These are phyloP conservation scores for Novumbra hubbsi DNA, from an alignment of 2,797 vertebrate genomes.

Conservation along the genomic window DNA sequence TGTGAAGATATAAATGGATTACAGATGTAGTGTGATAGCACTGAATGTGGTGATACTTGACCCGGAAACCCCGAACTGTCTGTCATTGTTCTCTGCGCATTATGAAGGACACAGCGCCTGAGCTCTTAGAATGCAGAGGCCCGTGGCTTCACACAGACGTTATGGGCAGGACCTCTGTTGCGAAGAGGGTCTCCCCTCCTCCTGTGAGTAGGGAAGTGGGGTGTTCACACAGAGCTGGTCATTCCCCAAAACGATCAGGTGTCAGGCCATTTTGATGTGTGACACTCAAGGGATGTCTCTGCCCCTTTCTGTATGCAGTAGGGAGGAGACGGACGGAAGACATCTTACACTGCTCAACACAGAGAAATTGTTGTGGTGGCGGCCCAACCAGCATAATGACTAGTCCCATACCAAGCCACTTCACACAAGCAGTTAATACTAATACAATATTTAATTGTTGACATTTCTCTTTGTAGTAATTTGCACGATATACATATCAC, in stretches of 20 bases:
- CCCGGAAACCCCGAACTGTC: constrained; percentile 35
- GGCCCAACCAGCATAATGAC: background rate
- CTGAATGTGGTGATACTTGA: constrained; percentile 35
- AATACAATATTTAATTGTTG: constrained; percentile 10
- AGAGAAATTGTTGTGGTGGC: background rate
- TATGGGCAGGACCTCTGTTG: constrained; percentile 12
- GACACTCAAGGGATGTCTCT: constrained; percentile 18
- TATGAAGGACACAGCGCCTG: constrained; percentile 18
- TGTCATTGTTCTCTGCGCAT: constrained; percentile 41
- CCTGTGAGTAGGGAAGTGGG: constrained; percentile 44
- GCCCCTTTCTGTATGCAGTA: constrained; percentile 20
- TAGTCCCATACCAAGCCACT: background rate
- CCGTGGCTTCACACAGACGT: constrained; percentile 27
- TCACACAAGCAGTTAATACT: constrained; percentile 9
- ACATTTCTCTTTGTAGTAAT: constrained; percentile 15
- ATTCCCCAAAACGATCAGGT: constrained; percentile 48
- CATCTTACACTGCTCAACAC: background rate
- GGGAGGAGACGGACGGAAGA: background rate
- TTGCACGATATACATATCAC: constrained; percentile 45
- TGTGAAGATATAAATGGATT: constrained; percentile 44
- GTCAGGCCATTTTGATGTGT: constrained; percentile 39
- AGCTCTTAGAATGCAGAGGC: constrained; percentile 26
- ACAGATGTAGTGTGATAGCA: constrained; percentile 43
- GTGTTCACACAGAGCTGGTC: constrained; percentile 30
- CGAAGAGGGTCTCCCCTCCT: constrained; percentile 31